Base-by-base conservation (phyloP, 2,797 vertebrate species). In the Dallia pectoralis region DNA sequence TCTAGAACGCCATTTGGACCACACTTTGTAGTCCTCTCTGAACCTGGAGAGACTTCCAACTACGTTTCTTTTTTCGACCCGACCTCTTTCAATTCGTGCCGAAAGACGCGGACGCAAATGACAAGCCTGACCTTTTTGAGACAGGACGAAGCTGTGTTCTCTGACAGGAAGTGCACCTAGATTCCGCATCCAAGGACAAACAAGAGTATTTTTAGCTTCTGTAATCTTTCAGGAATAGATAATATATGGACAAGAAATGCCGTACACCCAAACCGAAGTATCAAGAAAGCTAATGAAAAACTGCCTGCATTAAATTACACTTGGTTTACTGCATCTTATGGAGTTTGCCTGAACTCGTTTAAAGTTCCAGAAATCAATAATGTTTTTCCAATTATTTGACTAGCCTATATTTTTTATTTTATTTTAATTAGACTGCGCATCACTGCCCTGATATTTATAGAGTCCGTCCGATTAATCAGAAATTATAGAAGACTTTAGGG, bases 341-440 rank as follows among this genome's bases (percentile, higher is more conserved):
- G 82, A 74, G 69, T 85, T 85, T 70, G 72, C 61, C n/a, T 65
- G 74, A 89, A 84, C 85, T 83, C 78, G 89, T 88, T 84, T 85
- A 87, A 87, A 84, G 80, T 90, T 90, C 18, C 48, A 59, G 29
- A 74, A 70, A 81, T 84, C 83, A 81, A 78, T 72, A 74, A 29
- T 27, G 69, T 82, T 76, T 77, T 76, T 85, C 77, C 76, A 83
- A 27, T 59, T 22, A 59, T 27, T 59, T 25, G 53, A 59, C 53
- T 27, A 78, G 48, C 76, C 72, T 73, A 48, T 65, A 85, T 36
- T 27, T 53, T 67, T 77, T 84, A 81, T 79, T 70, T 75, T 44
- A 67, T 69, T 73, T 78, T 84, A 67, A 76, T 32, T 74, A 69
- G 73, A 75, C 85, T 77, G 73, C 78, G 79, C 56, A 29, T 12